Base-by-base conservation (phyloP, 2,888 invertebrate genomes). In the Flabesymbios commensalis region DNA sequence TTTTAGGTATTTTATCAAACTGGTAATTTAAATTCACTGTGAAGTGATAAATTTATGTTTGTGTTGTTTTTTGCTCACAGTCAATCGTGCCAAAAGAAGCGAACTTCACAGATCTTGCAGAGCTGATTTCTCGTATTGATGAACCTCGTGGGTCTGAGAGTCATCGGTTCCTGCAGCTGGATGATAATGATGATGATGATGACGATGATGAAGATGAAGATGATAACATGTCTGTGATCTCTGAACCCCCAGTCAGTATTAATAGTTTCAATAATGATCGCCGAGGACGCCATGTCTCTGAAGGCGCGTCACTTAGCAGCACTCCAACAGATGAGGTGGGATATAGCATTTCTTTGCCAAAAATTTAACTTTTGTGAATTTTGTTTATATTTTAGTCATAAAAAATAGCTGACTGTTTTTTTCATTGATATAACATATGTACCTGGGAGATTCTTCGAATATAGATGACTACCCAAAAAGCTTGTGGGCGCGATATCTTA, bases 41-140 rank as follows among this genome's bases (percentile, higher is more conserved):
- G n/a, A n/a, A n/a, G n/a, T n/a, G n/a, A n/a, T n/a, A n/a, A n/a
- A n/a, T n/a, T n/a, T n/a, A n/a, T n/a, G n/a, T n/a, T n/a, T n/a
- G n/a, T n/a, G n/a, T 22, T 53, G 17, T 10, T 32, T 47, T 4
- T 47, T 43, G 4, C 17, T 1, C 4, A 2, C 52, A 63, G 63
- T 67, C 67, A 33, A 64, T 64, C 24, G 65, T 74, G 1, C 76
- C 79, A 17, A 71, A 69, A 41, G 73, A 78, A 68, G 75, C 78
- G 17, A 75, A 77, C 61, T 82, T 82, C 73, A 81, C 79, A 28
- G 81, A 81, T 59, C 75, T 81, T 26, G 81, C 82, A n/a, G 81
- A 82, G 63, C 67, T 80, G 48, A 79, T 81, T 26, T 80, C 79
- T 4, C 75, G 77, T 61, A 81, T 82, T 47, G 78, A 80, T 17